These are phyloP conservation scores for Tinamus major DNA, from an alignment of 2,797 vertebrate species.

Conservation along the genomic window DNA sequence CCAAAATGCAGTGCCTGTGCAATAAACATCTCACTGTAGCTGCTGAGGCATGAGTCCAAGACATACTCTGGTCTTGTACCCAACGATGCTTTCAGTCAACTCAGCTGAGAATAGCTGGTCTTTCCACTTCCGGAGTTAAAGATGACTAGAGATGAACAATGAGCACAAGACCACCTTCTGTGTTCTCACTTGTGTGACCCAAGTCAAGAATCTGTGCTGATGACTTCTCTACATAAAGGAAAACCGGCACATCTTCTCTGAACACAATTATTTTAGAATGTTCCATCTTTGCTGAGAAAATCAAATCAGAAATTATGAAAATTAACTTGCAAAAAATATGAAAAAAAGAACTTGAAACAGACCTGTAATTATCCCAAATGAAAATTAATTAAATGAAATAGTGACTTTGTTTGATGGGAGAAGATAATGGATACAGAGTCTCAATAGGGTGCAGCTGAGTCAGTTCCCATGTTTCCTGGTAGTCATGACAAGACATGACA, in stretches of 20 bases:
- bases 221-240: background rate
- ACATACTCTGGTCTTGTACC: background rate
- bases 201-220: background rate
- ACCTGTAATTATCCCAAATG: background rate
- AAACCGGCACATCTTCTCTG: background rate
- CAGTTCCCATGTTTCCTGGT: background rate
- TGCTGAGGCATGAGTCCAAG: constrained; percentile 3
- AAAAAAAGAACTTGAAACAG: background rate
- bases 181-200: background rate
- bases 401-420: background rate
- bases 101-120: background rate
- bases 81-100: background rate
- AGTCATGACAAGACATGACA: background rate
- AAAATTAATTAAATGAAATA: background rate
- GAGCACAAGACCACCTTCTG: background rate
- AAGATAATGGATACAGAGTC: background rate
- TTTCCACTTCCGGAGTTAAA: background rate
- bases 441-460: background rate
- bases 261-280: background rate
- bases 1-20: constrained; percentile 18
- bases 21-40: background rate
- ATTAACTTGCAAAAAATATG: background rate
- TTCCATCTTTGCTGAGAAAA: background rate
- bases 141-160: background rate
- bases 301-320: background rate